A percentile compares a stretch with the other conserved stretches of the same genome.
Evolutionary conservation across 1,140 invertebrate species (phyloP).

Genomic region (Dufourea novaeangliae): DNA sequence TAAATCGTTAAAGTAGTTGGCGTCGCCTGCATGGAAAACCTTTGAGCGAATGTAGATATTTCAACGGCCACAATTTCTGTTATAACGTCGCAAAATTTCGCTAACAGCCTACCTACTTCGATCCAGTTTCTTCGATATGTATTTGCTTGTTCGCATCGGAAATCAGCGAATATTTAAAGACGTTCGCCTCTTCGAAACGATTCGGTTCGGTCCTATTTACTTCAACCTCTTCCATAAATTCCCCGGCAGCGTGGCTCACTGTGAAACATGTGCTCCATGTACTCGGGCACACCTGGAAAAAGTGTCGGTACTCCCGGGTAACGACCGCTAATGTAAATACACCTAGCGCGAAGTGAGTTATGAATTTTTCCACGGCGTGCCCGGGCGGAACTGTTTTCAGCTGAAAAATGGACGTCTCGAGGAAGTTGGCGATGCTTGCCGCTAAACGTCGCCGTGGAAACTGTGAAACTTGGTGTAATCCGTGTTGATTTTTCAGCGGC

Average conservation of each 20-base stretch:
- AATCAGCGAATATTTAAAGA: slow-evolving; percentile 3
- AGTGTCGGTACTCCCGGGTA: neutral
- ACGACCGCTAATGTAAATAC: slow-evolving; percentile 22
- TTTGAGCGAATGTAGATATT: neutral
- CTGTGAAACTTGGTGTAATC: neutral
- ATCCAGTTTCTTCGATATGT: neutral
- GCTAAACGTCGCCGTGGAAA: neutral
- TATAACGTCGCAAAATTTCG: neutral
- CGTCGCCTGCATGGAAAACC: neutral
- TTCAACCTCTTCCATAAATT: neutral
- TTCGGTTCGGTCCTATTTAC: neutral
- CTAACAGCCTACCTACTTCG: slow-evolving; percentile 12
- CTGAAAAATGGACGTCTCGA: slow-evolving; percentile 19
- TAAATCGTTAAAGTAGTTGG: neutral
- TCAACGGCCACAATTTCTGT: neutral
- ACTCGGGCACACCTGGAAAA: neutral
- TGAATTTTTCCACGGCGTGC: slow-evolving; percentile 5
- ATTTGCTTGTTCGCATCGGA: neutral
- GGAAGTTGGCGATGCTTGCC: neutral
- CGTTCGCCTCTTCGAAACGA: neutral
- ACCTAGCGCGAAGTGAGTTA: slow-evolving; percentile 13
- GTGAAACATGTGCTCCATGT: neutral
- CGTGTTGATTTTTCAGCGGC: neutral
- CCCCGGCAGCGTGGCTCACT: neutral
- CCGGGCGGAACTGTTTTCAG: neutral